Evolutionary conservation across 1,140 invertebrate genomes (phyloP).

Genomic region (Elymnias hypermnestra): DNA sequence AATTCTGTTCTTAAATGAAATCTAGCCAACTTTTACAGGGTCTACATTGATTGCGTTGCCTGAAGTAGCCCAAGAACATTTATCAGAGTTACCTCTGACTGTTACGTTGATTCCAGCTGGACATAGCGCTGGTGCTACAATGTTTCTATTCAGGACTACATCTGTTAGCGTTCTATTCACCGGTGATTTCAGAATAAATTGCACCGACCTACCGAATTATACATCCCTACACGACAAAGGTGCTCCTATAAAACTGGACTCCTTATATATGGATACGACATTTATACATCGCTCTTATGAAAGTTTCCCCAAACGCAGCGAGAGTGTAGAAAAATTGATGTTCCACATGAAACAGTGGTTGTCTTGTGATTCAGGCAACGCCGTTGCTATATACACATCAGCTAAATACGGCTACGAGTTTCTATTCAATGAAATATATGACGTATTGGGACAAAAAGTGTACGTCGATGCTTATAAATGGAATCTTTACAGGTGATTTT

Average conservation of each 20-base stretch:
- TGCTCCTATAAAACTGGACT: conserved; percentile 75
- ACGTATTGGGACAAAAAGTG: conserved; percentile 72
- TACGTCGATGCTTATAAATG: conserved; percentile 65
- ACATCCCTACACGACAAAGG: conserved; percentile 73
- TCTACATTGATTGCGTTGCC: conserved; percentile 32
- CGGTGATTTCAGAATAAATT: conserved; percentile 81
- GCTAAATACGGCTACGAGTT: conserved; percentile 79
- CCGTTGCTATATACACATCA: conserved; percentile 73
- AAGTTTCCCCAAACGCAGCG: conserved; percentile 77
- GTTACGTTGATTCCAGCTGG: conserved; percentile 81
- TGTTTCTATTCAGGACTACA: conserved; percentile 81
- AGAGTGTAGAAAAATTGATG: conserved; percentile 73
- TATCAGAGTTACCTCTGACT: conserved; percentile 45
- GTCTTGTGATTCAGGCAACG: conserved; percentile 50
- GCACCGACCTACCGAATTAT: conserved; percentile 75
- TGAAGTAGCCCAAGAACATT: conserved; percentile 10
- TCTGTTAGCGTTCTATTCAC: conserved; percentile 79
- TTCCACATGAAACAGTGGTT: conserved; percentile 77
- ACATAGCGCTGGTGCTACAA: conserved; percentile 85
- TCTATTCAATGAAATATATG: conserved; percentile 77
- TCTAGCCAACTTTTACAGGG: too few species aligned
- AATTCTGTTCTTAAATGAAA: too few species aligned
- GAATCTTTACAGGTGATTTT: conserved; percentile 46
- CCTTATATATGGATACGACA: conserved; percentile 84
- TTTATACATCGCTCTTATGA: conserved; percentile 76